A percentile compares a stretch with the other conserved stretches of the same genome.
Conservation (phyloP, 1,140 invertebrate species). For the Globodera rostochiensis region DNA sequence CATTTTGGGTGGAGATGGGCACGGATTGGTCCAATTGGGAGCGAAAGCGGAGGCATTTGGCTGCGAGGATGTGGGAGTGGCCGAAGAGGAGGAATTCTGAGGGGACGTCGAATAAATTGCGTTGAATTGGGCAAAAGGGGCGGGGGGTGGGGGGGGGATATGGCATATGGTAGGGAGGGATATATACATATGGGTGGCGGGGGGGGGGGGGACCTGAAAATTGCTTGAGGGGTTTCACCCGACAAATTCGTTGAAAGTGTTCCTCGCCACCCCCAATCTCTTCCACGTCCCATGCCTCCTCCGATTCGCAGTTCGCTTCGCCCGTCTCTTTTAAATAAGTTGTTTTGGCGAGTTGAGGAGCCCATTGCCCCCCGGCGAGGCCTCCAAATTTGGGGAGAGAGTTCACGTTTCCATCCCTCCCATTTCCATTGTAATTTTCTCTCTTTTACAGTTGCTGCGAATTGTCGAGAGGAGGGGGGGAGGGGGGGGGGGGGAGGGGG, state of each 20-base stretch:
- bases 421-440: neutral
- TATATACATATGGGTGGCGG: too few relatives aligned
- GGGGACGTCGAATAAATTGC: constrained; percentile 8
- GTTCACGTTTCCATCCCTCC: neutral
- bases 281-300: neutral
- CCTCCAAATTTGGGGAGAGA: neutral
- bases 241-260: neutral
- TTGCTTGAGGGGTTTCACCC: neutral
- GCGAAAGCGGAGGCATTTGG: constrained; percentile 43
- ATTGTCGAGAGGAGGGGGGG: neutral
- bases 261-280: neutral
- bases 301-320: neutral
- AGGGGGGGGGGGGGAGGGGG: too few relatives aligned
- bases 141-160: neutral
- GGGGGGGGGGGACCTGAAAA: too few relatives aligned
- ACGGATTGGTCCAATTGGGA: constrained; percentile 30
- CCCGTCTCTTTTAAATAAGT: neutral
- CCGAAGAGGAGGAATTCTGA: constrained; percentile 47
- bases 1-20: constrained; percentile 1
- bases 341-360: neutral
- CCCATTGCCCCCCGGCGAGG: neutral
- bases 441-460: constrained; percentile 1
- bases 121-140: too few relatives aligned
- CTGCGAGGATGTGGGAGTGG: constrained; percentile 47
- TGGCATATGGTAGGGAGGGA: neutral